These are phyloP conservation scores for Chrysolina oricalcia DNA, from an alignment of 2,888 invertebrate species.

Conservation along the genomic window DNA sequence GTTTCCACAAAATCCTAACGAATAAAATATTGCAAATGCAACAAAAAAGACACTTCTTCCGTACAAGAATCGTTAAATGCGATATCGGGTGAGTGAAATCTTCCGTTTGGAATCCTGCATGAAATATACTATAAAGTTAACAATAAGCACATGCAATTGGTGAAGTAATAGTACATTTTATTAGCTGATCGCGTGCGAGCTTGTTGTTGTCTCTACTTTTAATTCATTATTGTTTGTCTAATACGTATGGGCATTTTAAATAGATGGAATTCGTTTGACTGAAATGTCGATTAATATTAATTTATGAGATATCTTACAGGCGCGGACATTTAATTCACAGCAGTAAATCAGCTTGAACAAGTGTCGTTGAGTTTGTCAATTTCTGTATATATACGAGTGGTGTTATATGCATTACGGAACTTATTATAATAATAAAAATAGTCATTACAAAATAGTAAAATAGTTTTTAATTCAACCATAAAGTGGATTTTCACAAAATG, in stretches of 20 bases:
- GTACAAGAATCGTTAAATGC: constrained; percentile 9
- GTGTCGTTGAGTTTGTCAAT: not conserved
- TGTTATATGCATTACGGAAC: too few species aligned
- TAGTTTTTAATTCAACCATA: too few species aligned
- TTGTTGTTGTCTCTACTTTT: constrained; percentile 42
- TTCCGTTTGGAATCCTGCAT: constrained; percentile 33
- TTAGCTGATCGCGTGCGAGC: constrained; percentile 55
- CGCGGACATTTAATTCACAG: not conserved
- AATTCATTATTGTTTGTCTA: constrained; percentile 51
- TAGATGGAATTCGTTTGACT: constrained; percentile 38
- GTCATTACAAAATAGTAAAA: too few species aligned
- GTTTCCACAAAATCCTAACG: too few species aligned
- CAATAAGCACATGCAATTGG: constrained; percentile 50
- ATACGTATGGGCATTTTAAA: constrained; percentile 47
- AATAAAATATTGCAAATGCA: not conserved
- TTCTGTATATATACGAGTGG: not conserved
- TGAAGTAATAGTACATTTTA: constrained; percentile 55
- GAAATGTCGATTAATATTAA: constrained; percentile 39
- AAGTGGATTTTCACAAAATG: too few species aligned
- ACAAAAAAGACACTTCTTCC: not conserved
- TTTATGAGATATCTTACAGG: constrained; percentile 33
- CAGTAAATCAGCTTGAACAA: not conserved
- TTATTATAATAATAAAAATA: too few species aligned
- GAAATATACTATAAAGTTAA: constrained; percentile 40
- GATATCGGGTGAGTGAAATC: constrained; percentile 30